Evolutionary conservation across 2,113 vertebrate genomes (phyloP), one percentile per base, ranked within the genome.

Genomic region (Syngnathus scovelli): DNA sequence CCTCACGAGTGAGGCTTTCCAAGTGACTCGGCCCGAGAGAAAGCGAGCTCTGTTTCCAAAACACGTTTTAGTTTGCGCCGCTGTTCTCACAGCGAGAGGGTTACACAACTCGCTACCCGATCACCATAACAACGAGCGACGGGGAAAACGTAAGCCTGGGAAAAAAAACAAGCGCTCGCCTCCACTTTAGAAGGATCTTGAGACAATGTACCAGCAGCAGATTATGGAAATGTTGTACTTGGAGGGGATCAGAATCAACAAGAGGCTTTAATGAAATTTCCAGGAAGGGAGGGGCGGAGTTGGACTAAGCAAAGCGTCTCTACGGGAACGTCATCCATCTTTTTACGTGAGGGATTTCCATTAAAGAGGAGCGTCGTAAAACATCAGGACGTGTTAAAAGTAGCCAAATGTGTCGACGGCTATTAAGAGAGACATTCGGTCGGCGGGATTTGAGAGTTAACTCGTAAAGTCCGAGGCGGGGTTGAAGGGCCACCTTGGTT

Each of bases 81-180:
- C 6, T 67, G 61, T 89, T 90, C 79, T 84, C 80, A 87, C 86
- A 80, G 84, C 37, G 75, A 89, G 49, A 66, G 67, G 27, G 55
- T 77, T 81, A 74, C 73, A 74, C 83, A 87, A 83, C 80, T 67
- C 21, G 3, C 62, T 68, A 80, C 81, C 78, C 79, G 79, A 86
- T 90, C 82, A 74, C 84, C 79, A 89, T 89, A 85, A 88, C 85
- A 84, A 89, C 88, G 65, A 79, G 62, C 66, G 77, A 37, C 6
- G 27, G 55, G 27, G 27, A 72, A 80, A 75, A 71, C 66, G 61
- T 66, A 49, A 41, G 54, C 69, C 61, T 61, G 68, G 68, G 66
- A 58, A 75, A 81, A 56, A 56, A 81, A 56, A 56, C 3, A 3
- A 3, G 27, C 5, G 13, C 68, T 74, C 41, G 51, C 66, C 66